Evolutionary conservation across 2,888 invertebrate species (phyloP).

Genomic region (Notodonta dromedarius): DNA sequence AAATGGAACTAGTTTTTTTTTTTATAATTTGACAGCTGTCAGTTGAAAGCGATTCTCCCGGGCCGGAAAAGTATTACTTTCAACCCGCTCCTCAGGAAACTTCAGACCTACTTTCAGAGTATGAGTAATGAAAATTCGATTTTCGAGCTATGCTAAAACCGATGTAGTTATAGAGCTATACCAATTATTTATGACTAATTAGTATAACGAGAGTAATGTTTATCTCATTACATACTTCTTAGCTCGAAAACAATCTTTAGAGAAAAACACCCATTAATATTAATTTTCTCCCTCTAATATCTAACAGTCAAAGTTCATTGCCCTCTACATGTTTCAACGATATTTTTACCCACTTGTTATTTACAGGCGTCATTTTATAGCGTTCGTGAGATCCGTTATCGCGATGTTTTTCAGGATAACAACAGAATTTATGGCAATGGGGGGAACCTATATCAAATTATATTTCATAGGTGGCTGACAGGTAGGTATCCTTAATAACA

Average conservation of each 20-base stretch:
- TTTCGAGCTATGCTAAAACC: too few species aligned
- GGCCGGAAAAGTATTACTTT: too few species aligned
- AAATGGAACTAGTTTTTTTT: too few species aligned
- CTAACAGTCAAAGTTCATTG: not conserved
- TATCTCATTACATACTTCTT: too few species aligned
- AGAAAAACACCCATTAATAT: not conserved
- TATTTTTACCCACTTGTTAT: constrained; percentile 1
- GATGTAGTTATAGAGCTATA: too few species aligned
- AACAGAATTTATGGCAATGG: not conserved
- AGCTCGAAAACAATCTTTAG: not conserved
- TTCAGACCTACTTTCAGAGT: too few species aligned
- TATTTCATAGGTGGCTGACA: not conserved
- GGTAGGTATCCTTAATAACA: not conserved
- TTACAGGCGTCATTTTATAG: not conserved
- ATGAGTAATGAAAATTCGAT: too few species aligned
- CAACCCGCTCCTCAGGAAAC: too few species aligned
- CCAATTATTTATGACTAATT: too few species aligned
- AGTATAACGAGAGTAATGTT: too few species aligned
- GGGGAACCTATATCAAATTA: not conserved
- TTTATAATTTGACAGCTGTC: too few species aligned
- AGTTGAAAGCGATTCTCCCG: too few species aligned
- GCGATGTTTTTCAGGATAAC: constrained; percentile 1
- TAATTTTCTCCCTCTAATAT: not conserved
- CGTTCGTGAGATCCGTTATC: constrained; percentile 1
- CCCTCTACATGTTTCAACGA: not conserved